Percentiles rank a stretch among this genome's conserved stretches.
These are phyloP conservation scores for Agrochola litura DNA, from an alignment of 2,888 invertebrate genomes.

Conservation along the genomic window DNA sequence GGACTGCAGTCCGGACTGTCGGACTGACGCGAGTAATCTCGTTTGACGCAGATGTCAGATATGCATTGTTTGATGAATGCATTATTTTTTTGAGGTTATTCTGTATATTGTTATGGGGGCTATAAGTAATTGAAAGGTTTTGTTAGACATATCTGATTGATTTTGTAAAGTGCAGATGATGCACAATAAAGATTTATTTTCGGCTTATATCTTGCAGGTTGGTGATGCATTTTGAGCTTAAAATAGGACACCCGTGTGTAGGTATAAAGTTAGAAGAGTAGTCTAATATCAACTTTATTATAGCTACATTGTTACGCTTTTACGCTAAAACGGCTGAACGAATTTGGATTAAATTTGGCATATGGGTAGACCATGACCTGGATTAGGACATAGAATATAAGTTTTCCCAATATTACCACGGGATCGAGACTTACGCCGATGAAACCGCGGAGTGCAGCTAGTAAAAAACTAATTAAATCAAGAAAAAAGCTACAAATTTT, in stretches of 20 bases:
- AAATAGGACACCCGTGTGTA: not conserved
- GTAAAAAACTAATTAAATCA: not conserved
- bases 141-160: not conserved
- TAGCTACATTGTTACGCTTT: too few species aligned
- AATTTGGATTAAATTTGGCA: too few species aligned
- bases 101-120: not conserved
- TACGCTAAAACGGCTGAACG: too few species aligned
- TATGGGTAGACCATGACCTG: too few species aligned
- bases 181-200: not conserved
- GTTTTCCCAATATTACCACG: too few species aligned
- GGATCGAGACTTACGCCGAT: too few species aligned
- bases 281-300: not conserved
- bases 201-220: not conserved
- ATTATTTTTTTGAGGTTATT: not conserved
- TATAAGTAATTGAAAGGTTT: not conserved
- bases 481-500: not conserved
- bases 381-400: too few species aligned
- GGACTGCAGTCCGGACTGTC: conserved; percentile 1
- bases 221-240: not conserved
- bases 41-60: conserved; percentile 29
- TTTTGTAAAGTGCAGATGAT: not conserved
- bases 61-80: not conserved
- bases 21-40: conserved; percentile 14
- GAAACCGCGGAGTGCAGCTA: too few species aligned
- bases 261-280: not conserved